Base-by-base conservation (phyloP, 1,140 invertebrate species). In the Hycleus phaleratus region DNA sequence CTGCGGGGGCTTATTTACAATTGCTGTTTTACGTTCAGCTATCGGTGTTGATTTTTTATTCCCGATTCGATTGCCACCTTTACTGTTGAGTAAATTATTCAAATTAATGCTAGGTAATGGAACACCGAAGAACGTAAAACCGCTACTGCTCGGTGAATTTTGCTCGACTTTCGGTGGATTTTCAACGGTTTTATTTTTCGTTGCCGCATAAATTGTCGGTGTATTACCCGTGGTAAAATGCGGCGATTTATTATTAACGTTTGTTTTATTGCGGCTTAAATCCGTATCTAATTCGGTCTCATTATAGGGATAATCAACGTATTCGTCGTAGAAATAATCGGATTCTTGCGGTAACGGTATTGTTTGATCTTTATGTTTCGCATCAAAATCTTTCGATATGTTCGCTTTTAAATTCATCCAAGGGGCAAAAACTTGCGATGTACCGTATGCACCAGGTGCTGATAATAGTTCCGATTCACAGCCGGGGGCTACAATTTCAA, bases 41-140 rank as follows among this genome's bases (percentile, higher is more conserved):
- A 32, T 43, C 18, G 46, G 24, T 42, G 6, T 45, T 44, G 32
- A 25, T 49, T 64, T 63, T 38, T 60, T 54, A 46, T 67, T 55
- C 43, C 59, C 56, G 11, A 48, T 58, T 58, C 53, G 50, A 80
- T 84, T 48, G 62, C 78, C 78, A 18, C 18, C 18, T 18, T 18
- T 18, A 18, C 18, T 18, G 18, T 18, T 18, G 73, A 83, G 82
- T 7, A 87, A 71, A 68, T 81, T 84, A 26, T 77, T 79, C 63
- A 88, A 80, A 54, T 83, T 85, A n/a, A 91, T 68, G 50, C 80
- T 80, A 3, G 88, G 87, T 49, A 92, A 63, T 0, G 90, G 88
- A 61, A 91, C 81, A 0, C 90, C 90, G 65, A 93, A 92, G 64
- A 93, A 89, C 10, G 88, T 90, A 65, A 90, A 90, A 0, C 85